Conservation (phyloP, 2,113 vertebrate genomes). For the Hipposideros armiger region DNA sequence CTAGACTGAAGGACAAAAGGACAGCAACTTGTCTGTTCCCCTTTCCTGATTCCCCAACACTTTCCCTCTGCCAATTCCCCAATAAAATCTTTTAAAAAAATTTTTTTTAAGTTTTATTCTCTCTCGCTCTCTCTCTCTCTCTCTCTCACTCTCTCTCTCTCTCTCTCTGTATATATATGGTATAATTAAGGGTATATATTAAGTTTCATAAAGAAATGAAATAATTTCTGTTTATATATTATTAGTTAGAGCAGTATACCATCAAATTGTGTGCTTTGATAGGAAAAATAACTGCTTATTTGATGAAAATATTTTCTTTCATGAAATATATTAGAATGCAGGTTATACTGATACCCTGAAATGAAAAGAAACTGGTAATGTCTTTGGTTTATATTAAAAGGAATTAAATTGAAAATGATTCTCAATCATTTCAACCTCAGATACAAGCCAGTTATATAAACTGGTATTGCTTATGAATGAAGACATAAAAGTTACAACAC, state of each 20-base stretch:
- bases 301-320: slow-evolving; percentile 58
- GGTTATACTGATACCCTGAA: slow-evolving; percentile 49
- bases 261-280: background rate
- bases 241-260: background rate
- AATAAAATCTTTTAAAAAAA: too few species aligned
- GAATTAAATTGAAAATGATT: slow-evolving; percentile 28
- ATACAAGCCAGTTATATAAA: slow-evolving; percentile 59
- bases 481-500: background rate
- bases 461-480: slow-evolving; percentile 10
- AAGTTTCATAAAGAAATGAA: slow-evolving; percentile 57
- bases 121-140: too few species aligned
- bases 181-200: background rate
- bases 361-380: slow-evolving; percentile 35
- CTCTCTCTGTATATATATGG: too few species aligned
- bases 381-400: slow-evolving; percentile 11
- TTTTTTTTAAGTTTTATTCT: too few species aligned
- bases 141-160: too few species aligned
- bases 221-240: slow-evolving; percentile 37
- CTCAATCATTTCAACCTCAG: background rate
- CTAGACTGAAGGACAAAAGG: too few species aligned
- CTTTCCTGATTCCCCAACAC: too few species aligned
- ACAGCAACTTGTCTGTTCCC: too few species aligned
- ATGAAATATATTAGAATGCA: slow-evolving; percentile 50
- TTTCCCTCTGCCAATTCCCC: too few species aligned
- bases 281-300: background rate